Evolutionary conservation across 2,797 vertebrate species (phyloP).

Genomic region (Acanthurus lineatus): DNA sequence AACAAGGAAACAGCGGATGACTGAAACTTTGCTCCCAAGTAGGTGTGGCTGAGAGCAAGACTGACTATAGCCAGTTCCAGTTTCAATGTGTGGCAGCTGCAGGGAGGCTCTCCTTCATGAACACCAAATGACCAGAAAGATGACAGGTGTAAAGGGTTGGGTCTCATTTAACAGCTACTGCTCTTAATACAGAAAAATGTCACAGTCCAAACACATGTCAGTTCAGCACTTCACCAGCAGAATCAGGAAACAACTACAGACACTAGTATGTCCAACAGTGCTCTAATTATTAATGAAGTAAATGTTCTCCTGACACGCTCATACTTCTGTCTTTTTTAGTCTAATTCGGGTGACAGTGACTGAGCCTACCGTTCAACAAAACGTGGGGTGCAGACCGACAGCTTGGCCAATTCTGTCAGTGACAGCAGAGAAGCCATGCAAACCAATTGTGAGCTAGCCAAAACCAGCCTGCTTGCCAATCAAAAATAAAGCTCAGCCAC

Average conservation of each 20-base stretch:
- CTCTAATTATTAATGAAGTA: not conserved
- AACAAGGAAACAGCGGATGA: slow-evolving; percentile 33
- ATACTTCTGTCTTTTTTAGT: not conserved
- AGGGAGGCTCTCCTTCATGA: slow-evolving; percentile 37
- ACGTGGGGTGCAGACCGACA: not conserved
- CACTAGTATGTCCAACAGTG: not conserved
- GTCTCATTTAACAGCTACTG: not conserved
- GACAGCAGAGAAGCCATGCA: slow-evolving; percentile 1
- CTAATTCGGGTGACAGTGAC: not conserved
- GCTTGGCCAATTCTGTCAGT: not conserved
- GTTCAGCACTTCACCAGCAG: not conserved
- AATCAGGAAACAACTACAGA: not conserved
- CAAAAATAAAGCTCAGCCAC: not conserved
- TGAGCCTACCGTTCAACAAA: not conserved
- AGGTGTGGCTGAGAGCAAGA: slow-evolving; percentile 52
- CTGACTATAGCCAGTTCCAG: slow-evolving; percentile 44
- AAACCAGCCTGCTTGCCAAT: slow-evolving; percentile 18
- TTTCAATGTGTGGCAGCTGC: slow-evolving; percentile 44
- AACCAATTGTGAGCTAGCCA: slow-evolving; percentile 1
- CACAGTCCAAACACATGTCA: not conserved
- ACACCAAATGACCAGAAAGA: slow-evolving; percentile 25
- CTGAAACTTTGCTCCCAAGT: slow-evolving; percentile 37
- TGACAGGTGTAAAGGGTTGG: slow-evolving; percentile 45
- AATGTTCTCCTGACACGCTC: not conserved
- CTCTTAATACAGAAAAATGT: not conserved